Evolutionary conservation across 2,797 vertebrate species (phyloP).

Genomic region (Hirundo rustica): DNA sequence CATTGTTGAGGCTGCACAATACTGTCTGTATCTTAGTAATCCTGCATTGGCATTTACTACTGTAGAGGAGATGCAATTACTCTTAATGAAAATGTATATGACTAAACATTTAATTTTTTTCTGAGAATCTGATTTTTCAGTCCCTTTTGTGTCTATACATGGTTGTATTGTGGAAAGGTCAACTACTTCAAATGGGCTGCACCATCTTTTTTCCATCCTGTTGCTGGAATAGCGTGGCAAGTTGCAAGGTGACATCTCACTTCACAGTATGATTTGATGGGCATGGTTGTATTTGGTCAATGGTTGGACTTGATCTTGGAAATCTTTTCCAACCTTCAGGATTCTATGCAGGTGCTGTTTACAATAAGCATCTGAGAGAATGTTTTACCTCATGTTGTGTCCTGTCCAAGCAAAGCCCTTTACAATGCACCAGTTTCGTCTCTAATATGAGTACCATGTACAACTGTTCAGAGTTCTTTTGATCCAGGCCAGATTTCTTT

Average conservation of each 20-base stretch:
- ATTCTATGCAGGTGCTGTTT: background rate
- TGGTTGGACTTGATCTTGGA: background rate
- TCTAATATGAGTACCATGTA: background rate
- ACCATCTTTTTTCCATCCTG: background rate
- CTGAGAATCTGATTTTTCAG: background rate
- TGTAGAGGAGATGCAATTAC: background rate
- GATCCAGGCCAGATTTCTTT: background rate
- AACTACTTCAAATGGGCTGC: background rate
- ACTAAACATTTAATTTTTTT: background rate
- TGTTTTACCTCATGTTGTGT: background rate
- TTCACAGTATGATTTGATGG: fast-evolving
- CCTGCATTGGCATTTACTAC: background rate
- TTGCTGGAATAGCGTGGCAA: background rate
- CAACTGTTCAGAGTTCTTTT: background rate
- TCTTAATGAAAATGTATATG: background rate
- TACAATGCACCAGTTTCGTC: background rate
- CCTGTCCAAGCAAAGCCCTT: background rate
- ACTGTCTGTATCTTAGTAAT: background rate
- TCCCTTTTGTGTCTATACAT: background rate
- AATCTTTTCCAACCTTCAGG: background rate
- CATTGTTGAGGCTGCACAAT: background rate
- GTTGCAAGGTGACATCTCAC: background rate
- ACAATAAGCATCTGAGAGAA: background rate
- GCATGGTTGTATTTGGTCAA: fast-evolving
- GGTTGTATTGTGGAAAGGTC: background rate